Evolutionary conservation across 2,113 vertebrate genomes (phyloP).

Genomic region (Chloebia gouldiae): DNA sequence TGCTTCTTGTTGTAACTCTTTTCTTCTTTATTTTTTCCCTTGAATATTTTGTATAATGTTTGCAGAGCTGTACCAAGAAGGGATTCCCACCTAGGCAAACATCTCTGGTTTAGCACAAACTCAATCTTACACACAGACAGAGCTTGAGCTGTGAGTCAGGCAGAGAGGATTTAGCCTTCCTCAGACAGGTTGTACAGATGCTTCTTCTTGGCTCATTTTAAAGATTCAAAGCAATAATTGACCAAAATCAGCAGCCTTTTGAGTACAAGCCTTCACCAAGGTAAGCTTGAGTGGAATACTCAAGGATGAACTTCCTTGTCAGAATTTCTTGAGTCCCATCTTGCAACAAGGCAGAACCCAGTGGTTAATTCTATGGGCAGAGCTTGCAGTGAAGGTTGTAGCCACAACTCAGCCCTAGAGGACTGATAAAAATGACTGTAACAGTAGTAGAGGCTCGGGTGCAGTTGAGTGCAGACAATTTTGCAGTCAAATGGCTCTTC

Average conservation of each 20-base stretch:
- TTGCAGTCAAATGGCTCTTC: not conserved
- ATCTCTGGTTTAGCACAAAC: not conserved
- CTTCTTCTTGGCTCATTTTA: not conserved
- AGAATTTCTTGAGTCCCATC: not conserved
- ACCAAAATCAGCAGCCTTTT: not conserved
- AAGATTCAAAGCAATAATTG: not conserved
- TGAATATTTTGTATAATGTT: not conserved
- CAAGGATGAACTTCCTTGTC: not conserved
- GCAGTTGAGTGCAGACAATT: not conserved
- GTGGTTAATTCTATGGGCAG: not conserved
- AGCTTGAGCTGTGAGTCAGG: not conserved
- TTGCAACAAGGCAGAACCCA: not conserved
- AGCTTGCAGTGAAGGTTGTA: not conserved
- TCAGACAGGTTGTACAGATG: not conserved
- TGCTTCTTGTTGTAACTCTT: not conserved
- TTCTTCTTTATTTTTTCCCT: not conserved
- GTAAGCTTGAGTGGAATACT: not conserved
- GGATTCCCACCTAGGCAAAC: not conserved
- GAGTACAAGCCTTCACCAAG: not conserved
- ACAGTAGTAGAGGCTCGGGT: slow-evolving; percentile 32
- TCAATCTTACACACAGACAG: not conserved
- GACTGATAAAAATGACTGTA: not conserved
- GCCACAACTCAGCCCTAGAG: not conserved
- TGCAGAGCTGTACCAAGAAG: not conserved
- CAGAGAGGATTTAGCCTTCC: not conserved